A percentile compares a stretch with the other conserved stretches of the same genome.
Evolutionary conservation across 2,113 vertebrate species (phyloP).

Genomic region (Pseudonaja textilis): DNA sequence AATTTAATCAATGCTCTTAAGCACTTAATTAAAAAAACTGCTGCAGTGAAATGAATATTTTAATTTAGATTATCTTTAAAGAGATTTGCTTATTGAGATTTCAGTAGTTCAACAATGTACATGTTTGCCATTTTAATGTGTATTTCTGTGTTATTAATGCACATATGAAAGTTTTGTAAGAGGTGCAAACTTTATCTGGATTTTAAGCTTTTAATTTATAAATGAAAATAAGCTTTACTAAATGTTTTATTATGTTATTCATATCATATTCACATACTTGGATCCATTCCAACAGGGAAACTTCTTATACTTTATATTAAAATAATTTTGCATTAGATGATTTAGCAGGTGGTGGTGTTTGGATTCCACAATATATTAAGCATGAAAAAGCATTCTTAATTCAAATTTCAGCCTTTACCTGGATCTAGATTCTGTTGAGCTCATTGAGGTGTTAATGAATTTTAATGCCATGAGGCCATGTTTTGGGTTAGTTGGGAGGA

Average conservation of each 20-base stretch:
- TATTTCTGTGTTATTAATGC: background rate
- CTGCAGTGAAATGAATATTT: background rate
- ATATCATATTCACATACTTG: background rate
- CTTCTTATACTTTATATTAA: background rate
- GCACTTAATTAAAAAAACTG: background rate
- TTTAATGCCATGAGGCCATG: background rate
- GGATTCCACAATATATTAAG: background rate
- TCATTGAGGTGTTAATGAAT: background rate
- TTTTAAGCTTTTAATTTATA: background rate
- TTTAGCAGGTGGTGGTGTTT: background rate
- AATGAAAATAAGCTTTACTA: constrained; percentile 14
- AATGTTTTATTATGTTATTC: background rate
- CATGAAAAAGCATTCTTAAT: background rate
- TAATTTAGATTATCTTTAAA: constrained; percentile 2
- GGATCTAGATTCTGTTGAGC: background rate
- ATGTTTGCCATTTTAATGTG: background rate
- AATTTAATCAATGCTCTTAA: background rate
- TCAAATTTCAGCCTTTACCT: background rate
- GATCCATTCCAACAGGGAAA: constrained; percentile 31
- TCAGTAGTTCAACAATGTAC: background rate
- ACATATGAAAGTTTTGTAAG: constrained; percentile 10
- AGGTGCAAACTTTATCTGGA: background rate
- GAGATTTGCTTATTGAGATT: background rate
- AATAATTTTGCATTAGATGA: background rate
- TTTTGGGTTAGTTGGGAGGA: background rate